Evolutionary conservation across 23 tunicate species (phyloP).

Genomic region (Ciona savignyi): DNA sequence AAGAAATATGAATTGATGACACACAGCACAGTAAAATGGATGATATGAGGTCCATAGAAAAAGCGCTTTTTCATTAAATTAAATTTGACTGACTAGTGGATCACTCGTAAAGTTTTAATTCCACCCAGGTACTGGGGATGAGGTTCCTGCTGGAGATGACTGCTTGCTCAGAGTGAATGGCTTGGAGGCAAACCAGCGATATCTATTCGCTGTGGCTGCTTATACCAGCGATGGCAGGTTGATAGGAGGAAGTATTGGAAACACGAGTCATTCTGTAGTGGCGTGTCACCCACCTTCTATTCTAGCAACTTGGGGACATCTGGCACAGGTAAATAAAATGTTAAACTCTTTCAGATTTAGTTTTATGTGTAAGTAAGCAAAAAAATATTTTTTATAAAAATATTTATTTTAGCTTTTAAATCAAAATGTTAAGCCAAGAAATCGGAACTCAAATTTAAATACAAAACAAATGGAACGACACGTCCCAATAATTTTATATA

Average conservation of each 20-base stretch:
- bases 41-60: no score
- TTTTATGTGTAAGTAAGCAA: no score
- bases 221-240: constrained; percentile 62
- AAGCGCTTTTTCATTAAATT: not conserved
- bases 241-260: constrained; percentile 74
- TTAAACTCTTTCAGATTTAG: no score
- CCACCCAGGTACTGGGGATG: constrained; percentile 68
- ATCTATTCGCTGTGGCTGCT: constrained; percentile 94
- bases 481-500: no score
- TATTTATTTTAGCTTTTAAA: no score
- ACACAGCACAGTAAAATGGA: no score
- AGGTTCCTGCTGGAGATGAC: constrained; percentile 66
- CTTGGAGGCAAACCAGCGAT: constrained; percentile 54
- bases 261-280: constrained; percentile 64
- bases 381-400: no score
- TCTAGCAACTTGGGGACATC: constrained; percentile 53
- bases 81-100: not conserved
- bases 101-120: not conserved
- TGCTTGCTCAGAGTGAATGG: constrained; percentile 60
- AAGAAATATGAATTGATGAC: no score
- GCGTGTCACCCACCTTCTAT: constrained; percentile 73
- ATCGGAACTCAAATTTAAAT: no score
- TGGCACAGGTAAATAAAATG: constrained; percentile 53
- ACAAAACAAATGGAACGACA: no score
- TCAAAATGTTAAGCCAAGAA: no score